Conservation (phyloP, 2,888 invertebrate genomes). For the Trimorus sp. region DNA sequence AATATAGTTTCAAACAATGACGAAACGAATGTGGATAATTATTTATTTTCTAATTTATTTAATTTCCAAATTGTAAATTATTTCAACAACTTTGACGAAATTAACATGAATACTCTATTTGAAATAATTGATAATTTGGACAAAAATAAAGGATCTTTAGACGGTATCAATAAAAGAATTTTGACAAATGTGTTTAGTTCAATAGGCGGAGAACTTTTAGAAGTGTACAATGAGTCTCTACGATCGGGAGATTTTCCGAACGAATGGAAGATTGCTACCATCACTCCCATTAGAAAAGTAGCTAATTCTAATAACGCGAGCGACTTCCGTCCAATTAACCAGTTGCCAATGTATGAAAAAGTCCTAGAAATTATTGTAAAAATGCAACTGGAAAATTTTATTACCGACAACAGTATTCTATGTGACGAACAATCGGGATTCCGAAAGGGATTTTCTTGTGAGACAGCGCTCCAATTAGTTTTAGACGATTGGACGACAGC, state of each 20-base stretch:
- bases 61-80: constrained; percentile 11
- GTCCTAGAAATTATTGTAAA: too few relatives aligned
- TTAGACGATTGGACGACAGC: constrained; percentile 10
- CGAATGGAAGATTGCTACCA: not conserved
- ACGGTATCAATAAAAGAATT: not conserved
- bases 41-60: not conserved
- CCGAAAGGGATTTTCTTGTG: constrained; percentile 8
- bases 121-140: constrained; percentile 3
- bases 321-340: too few relatives aligned
- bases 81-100: constrained; percentile 6
- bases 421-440: constrained; percentile 11
- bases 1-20: constrained; percentile 1
- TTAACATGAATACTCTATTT: not conserved
- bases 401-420: too few relatives aligned
- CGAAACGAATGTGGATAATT: not conserved
- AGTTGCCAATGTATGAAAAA: too few relatives aligned
- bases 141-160: too few relatives aligned
- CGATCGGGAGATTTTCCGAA: not conserved
- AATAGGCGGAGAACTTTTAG: not conserved
- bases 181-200: not conserved
- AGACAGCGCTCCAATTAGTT: constrained; percentile 25
- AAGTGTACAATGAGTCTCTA: not conserved
- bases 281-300: not conserved
- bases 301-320: too few relatives aligned
- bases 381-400: too few relatives aligned